Conservation (phyloP, 2,797 vertebrate species). For the Tenualosa ilisha region DNA sequence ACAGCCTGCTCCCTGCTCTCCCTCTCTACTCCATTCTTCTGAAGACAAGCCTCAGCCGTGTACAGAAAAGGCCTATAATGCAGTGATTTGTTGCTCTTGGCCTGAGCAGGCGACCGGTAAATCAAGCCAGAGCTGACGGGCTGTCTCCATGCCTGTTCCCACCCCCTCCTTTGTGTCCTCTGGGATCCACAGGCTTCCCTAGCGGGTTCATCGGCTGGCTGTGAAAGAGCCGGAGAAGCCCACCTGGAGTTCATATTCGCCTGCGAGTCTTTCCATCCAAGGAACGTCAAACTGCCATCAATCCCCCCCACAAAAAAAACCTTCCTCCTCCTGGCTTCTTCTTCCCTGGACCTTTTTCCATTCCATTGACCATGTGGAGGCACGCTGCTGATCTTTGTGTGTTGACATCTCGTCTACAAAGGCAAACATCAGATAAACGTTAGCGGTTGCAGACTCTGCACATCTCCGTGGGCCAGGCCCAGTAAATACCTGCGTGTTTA, state of each 20-base stretch:
- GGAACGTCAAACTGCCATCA: conserved; percentile 19
- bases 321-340: conserved; percentile 48
- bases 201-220: conserved; percentile 56
- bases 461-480: conserved; percentile 67
- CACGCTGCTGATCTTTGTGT: background rate
- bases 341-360: background rate
- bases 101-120: conserved; percentile 59
- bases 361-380: background rate
- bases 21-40: conserved; percentile 43
- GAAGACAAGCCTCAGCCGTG: conserved; percentile 47
- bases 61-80: conserved; percentile 57
- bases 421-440: conserved; percentile 58
- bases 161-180: conserved; percentile 51
- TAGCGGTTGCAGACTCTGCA: conserved; percentile 59
- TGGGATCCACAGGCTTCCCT: conserved; percentile 52
- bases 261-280: conserved; percentile 29
- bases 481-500: conserved; percentile 62
- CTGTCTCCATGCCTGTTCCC: conserved; percentile 58
- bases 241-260: conserved; percentile 51
- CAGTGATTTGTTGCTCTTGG: conserved; percentile 68
- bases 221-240: conserved; percentile 53
- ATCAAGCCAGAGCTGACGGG: conserved; percentile 62
- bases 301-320: conserved; percentile 47
- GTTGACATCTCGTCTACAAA: background rate
- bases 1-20: conserved; percentile 28